Conservation (phyloP, 2,113 vertebrate genomes). For the Triplophysa dalaica region DNA sequence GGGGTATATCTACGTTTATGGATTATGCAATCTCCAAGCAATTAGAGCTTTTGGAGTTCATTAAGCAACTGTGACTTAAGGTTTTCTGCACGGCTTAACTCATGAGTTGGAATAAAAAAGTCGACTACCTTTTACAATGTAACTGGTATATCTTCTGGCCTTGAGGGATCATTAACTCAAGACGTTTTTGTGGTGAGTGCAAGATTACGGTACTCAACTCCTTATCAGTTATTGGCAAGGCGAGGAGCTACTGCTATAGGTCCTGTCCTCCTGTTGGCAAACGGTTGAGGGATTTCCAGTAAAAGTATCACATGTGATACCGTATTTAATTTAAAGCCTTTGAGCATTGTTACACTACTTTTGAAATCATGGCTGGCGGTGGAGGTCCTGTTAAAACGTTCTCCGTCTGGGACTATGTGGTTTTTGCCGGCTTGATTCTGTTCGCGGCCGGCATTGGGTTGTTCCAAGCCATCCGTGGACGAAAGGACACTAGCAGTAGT, state of each 20-base stretch:
- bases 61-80: not conserved
- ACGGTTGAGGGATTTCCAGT: not conserved
- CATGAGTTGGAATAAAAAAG: slow-evolving; percentile 6
- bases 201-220: slow-evolving; percentile 22
- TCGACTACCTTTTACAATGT: slow-evolving; percentile 50
- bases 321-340: not conserved
- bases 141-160: slow-evolving; percentile 46
- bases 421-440: slow-evolving; percentile 71
- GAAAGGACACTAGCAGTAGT: slow-evolving; percentile 65
- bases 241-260: not conserved
- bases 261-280: not conserved
- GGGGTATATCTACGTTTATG: not conserved
- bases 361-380: slow-evolving; percentile 63
- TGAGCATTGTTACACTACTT: not conserved
- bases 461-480: slow-evolving; percentile 72
- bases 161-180: slow-evolving; percentile 75
- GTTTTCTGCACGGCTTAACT: not conserved
- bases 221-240: slow-evolving; percentile 27
- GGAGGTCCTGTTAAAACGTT: slow-evolving; percentile 71
- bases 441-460: slow-evolving; percentile 70
- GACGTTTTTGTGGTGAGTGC: slow-evolving; percentile 58
- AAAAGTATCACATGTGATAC: not conserved
- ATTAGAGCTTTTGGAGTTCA: slow-evolving; percentile 15
- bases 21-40: not conserved
- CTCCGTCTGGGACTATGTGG: slow-evolving; percentile 80